Evolutionary conservation across 2,797 vertebrate species (phyloP).

Genomic region (Orestias chungarensis): DNA sequence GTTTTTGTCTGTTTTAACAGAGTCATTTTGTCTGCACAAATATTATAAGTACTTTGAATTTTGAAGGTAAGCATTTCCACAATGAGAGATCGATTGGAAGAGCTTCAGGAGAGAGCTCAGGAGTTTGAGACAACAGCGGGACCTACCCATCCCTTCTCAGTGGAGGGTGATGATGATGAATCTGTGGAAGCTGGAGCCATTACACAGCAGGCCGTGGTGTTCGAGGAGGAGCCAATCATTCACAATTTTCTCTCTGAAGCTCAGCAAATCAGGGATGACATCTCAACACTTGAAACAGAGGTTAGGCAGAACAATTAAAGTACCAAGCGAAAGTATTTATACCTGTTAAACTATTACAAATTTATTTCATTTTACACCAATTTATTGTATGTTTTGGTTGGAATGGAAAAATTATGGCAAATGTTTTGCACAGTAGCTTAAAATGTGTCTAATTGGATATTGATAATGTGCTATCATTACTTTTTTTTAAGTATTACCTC

Average conservation of each 20-base stretch:
- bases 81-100: slow-evolving; percentile 92
- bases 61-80: slow-evolving; percentile 21
- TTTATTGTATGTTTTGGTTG: not conserved
- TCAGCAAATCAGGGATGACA: slow-evolving; percentile 85
- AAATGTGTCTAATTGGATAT: not conserved
- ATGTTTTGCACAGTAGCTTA: no score
- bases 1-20: slow-evolving; percentile 19
- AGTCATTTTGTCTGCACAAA: slow-evolving; percentile 7
- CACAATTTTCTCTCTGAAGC: slow-evolving; percentile 87
- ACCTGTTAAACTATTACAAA: not conserved
- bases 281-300: slow-evolving; percentile 83
- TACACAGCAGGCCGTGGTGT: slow-evolving; percentile 87
- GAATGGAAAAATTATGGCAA: not conserved
- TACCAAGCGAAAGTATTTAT: not conserved
- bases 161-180: slow-evolving; percentile 72
- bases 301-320: slow-evolving; percentile 55
- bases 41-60: not conserved
- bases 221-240: slow-evolving; percentile 88
- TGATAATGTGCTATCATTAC: not conserved
- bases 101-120: slow-evolving; percentile 84
- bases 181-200: slow-evolving; percentile 58
- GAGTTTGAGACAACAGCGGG: slow-evolving; percentile 58
- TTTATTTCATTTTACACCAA: not conserved
- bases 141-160: slow-evolving; percentile 39
- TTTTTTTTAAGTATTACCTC: not conserved